These are phyloP conservation scores for Hemithea aestivaria DNA, from an alignment of 2,888 invertebrate genomes.

Conservation along the genomic window DNA sequence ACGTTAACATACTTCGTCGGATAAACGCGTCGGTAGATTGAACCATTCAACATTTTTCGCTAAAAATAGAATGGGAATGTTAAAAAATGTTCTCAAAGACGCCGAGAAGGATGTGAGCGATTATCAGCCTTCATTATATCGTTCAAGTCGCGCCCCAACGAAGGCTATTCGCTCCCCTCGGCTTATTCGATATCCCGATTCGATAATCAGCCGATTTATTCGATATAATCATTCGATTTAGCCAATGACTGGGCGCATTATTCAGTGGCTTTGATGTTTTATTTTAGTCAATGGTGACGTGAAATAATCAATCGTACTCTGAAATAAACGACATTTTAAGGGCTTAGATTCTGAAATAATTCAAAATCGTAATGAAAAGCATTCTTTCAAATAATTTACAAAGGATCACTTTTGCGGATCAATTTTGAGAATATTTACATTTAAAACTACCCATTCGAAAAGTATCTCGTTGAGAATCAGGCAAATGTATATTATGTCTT, in stretches of 20 bases:
- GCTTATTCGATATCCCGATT: slow-evolving; percentile 14
- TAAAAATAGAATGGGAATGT: slow-evolving; percentile 39
- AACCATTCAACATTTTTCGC: slow-evolving; percentile 30
- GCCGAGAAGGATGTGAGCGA: slow-evolving; percentile 62
- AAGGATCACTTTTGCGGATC: no score
- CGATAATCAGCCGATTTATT: slow-evolving; percentile 12
- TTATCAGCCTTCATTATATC: slow-evolving; percentile 57
- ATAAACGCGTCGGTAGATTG: slow-evolving; percentile 15
- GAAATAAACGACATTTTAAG: no score
- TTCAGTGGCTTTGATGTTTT: slow-evolving; percentile 6
- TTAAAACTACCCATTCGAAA: no score
- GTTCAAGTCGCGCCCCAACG: slow-evolving; percentile 11
- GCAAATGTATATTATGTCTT: no score
- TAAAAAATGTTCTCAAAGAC: slow-evolving; percentile 45
- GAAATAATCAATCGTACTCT: background rate
- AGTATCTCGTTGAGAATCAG: no score
- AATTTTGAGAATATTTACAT: no score
- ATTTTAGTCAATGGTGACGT: no score
- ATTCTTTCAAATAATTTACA: no score
- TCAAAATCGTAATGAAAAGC: no score
- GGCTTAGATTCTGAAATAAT: no score
- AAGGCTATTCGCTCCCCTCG: slow-evolving; percentile 7
- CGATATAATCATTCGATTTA: slow-evolving; percentile 14
- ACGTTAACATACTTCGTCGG: slow-evolving; percentile 8
- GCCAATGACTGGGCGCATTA: slow-evolving; percentile 13